Percentiles rank a stretch among this genome's conserved stretches.
These are phyloP conservation scores for Speoplatyrhinus poulsoni DNA, from an alignment of 2,113 vertebrate species.

Conservation along the genomic window DNA sequence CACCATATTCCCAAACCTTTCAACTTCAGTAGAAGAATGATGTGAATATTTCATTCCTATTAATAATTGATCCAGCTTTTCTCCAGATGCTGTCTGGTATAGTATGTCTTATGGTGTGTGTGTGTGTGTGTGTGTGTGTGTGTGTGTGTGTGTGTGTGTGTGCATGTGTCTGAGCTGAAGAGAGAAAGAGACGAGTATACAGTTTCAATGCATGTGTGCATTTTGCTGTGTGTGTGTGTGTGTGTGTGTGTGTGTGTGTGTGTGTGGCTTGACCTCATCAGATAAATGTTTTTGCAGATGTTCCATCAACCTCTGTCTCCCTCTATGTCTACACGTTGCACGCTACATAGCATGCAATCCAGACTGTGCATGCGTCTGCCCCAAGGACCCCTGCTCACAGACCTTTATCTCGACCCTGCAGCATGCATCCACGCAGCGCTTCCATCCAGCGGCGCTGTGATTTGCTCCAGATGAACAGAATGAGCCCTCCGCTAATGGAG, in stretches of 20 bases:
- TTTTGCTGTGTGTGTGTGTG: not conserved
- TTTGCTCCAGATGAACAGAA: constrained; percentile 61
- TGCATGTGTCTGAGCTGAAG: not conserved
- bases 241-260: constrained; percentile 2
- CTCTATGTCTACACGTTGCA: constrained; percentile 21
- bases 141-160: constrained; percentile 14
- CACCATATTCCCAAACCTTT: no score
- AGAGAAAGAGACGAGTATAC: constrained; percentile 12
- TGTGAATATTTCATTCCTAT: no score
- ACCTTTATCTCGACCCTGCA: constrained; percentile 62
- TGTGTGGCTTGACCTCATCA: constrained; percentile 13
- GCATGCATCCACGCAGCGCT: constrained; percentile 39
- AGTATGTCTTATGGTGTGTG: constrained; percentile 3
- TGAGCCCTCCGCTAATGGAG: constrained; percentile 35
- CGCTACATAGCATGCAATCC: constrained; percentile 26
- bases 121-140: constrained; percentile 13
- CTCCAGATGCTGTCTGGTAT: no score
- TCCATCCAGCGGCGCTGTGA: constrained; percentile 57
- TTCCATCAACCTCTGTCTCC: constrained; percentile 5
- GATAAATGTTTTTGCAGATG: constrained; percentile 31
- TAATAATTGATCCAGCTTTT: not conserved
- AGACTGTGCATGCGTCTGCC: constrained; percentile 12
- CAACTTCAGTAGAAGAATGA: no score
- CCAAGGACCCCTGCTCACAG: constrained; percentile 26
- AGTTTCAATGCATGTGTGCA: constrained; percentile 2